A percentile compares a stretch with the other conserved stretches of the same genome.
Evolutionary conservation across 2,888 invertebrate species (phyloP).

Genomic region (Ditylenchus weischeri): DNA sequence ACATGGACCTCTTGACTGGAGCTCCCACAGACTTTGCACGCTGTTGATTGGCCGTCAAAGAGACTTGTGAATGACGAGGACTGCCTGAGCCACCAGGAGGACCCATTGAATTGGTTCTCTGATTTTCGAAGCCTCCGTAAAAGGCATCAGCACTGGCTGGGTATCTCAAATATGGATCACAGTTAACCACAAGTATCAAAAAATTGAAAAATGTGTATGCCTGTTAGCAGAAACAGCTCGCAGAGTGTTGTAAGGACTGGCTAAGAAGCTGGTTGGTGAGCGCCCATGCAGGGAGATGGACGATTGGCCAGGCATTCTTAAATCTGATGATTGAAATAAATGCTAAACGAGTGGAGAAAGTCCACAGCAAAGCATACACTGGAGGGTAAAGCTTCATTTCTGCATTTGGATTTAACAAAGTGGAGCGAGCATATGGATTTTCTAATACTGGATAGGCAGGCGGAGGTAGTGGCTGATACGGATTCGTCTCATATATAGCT

Average conservation of each 20-base stretch:
- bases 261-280: slow-evolving; percentile 46
- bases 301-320: slow-evolving; percentile 56
- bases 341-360: slow-evolving; percentile 8
- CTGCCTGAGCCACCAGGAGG: slow-evolving; percentile 4
- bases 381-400: slow-evolving; percentile 59
- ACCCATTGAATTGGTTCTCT: slow-evolving; percentile 5
- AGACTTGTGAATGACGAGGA: slow-evolving; percentile 2
- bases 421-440: slow-evolving; percentile 55
- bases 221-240: slow-evolving; percentile 45
- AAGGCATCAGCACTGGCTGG: slow-evolving; percentile 3
- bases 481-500: slow-evolving; percentile 52
- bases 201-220: slow-evolving; percentile 15
- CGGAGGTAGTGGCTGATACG: slow-evolving; percentile 57
- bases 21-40: slow-evolving; percentile 7
- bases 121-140: slow-evolving; percentile 3
- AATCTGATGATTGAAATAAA: slow-evolving; percentile 14
- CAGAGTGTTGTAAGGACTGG: slow-evolving; percentile 58
- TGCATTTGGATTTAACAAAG: slow-evolving; percentile 52
- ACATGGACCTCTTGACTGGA: background rate
- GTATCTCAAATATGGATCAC: background rate
- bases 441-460: slow-evolving; percentile 55
- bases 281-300: slow-evolving; percentile 53
- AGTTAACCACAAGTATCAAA: background rate
- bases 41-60: background rate
- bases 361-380: slow-evolving; percentile 45